A percentile compares a stretch with the other conserved stretches of the same genome.
Conservation (phyloP, 2,797 vertebrate species). For the Macrochelys suwanniensis region DNA sequence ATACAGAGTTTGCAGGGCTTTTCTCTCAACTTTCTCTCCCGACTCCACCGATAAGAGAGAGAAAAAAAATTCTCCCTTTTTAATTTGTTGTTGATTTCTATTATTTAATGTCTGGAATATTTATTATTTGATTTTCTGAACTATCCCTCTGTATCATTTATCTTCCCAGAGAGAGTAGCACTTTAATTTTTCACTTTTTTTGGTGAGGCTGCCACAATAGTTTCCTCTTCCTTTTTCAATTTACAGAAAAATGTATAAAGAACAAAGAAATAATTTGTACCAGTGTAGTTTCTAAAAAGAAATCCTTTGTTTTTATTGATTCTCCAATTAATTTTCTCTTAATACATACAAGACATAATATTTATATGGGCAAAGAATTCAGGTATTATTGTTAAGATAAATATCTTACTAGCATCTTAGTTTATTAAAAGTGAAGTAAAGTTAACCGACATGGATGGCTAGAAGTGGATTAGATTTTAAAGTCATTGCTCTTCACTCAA, state of each 20-base stretch:
- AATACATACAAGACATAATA: background rate
- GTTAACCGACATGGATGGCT: background rate
- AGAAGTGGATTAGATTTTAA: background rate
- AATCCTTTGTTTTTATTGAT: constrained; percentile 3
- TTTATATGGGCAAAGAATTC: background rate
- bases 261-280: constrained; percentile 16
- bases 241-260: background rate
- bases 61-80: background rate
- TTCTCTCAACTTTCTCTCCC: background rate
- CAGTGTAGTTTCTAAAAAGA: constrained; percentile 7
- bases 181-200: constrained; percentile 42
- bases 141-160: constrained; percentile 35
- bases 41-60: fast-evolving
- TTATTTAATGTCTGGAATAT: constrained; percentile 6
- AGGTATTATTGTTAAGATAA: background rate
- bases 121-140: constrained; percentile 24
- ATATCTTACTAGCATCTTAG: background rate
- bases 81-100: background rate
- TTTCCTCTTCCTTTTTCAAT: constrained; percentile 46
- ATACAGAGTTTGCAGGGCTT: background rate
- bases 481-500: background rate
- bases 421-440: background rate
- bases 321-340: background rate
- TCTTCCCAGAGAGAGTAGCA: constrained; percentile 21
- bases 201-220: constrained; percentile 18